Conservation (phyloP, 2,888 invertebrate genomes). For the Torymus aiolomorphi region DNA sequence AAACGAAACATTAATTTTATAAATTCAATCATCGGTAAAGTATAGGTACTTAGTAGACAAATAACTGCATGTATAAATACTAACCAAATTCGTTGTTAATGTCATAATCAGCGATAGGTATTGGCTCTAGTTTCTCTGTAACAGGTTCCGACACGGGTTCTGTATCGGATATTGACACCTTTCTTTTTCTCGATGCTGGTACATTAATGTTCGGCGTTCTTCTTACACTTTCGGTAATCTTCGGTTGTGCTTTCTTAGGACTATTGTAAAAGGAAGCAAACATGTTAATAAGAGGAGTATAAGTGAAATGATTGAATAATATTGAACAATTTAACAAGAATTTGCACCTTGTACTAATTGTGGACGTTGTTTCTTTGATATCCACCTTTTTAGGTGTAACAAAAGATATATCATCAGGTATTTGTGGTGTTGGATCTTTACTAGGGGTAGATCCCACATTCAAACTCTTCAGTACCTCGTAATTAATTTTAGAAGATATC, state of each 20-base stretch:
- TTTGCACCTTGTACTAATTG: neutral
- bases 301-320: constrained; percentile 1
- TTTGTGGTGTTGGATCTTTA: constrained; percentile 52
- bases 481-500: constrained; percentile 97
- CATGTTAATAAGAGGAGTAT: constrained; percentile 12
- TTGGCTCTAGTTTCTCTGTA: constrained; percentile 22
- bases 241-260: constrained; percentile 30
- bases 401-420: constrained; percentile 55
- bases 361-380: constrained; percentile 32
- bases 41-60: neutral
- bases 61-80: constrained; percentile 9
- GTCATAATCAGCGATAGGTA: constrained; percentile 46
- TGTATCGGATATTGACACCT: constrained; percentile 37
- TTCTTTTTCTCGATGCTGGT: constrained; percentile 46
- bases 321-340: too few relatives aligned
- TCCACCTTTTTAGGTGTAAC: constrained; percentile 48
- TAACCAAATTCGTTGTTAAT: constrained; percentile 50
- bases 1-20: constrained; percentile 25
- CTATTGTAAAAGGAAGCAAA: constrained; percentile 7
- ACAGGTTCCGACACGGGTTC: constrained; percentile 19
- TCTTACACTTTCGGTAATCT: constrained; percentile 29
- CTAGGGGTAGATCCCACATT: constrained; percentile 72
- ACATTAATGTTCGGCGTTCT: constrained; percentile 44
- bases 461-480: constrained; percentile 93
- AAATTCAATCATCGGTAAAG: constrained; percentile 25